Evolutionary conservation across 2,797 vertebrate genomes (phyloP).

Genomic region (Borostomias antarcticus): DNA sequence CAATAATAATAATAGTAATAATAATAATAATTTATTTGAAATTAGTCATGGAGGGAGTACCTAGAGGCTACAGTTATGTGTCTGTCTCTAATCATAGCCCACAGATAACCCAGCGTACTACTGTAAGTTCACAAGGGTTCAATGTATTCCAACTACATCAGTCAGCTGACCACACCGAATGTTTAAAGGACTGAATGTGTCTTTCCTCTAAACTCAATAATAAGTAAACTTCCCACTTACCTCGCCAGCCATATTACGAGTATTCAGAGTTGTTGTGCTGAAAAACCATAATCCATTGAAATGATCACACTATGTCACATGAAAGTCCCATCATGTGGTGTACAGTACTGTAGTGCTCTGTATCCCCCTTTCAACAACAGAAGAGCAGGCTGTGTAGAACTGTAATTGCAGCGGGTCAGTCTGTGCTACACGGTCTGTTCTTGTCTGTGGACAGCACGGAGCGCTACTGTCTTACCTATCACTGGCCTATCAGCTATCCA

Average conservation of each 20-base stretch:
- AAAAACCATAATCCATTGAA: slow-evolving; percentile 35
- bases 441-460: slow-evolving; percentile 41
- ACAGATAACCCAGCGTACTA: too few relatives aligned
- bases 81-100: too few relatives aligned
- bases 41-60: not conserved
- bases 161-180: too few relatives aligned
- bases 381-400: slow-evolving; percentile 29
- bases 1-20: too few relatives aligned
- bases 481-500: slow-evolving; percentile 65
- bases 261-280: slow-evolving; percentile 19
- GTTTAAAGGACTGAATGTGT: too few relatives aligned
- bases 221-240: slow-evolving; percentile 50
- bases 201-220: too few relatives aligned
- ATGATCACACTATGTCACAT: slow-evolving; percentile 6
- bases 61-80: too few relatives aligned
- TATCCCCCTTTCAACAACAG: slow-evolving; percentile 3
- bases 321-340: not conserved
- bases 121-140: too few relatives aligned
- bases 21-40: too few relatives aligned
- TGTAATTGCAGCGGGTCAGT: too few relatives aligned
- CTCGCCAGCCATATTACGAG: slow-evolving; percentile 38
- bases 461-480: slow-evolving; percentile 65
- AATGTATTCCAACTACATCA: too few relatives aligned
- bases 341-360: not conserved
- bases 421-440: slow-evolving; percentile 11